Conservation (phyloP, 2,797 vertebrate genomes). For the Darevskia nairensis region DNA sequence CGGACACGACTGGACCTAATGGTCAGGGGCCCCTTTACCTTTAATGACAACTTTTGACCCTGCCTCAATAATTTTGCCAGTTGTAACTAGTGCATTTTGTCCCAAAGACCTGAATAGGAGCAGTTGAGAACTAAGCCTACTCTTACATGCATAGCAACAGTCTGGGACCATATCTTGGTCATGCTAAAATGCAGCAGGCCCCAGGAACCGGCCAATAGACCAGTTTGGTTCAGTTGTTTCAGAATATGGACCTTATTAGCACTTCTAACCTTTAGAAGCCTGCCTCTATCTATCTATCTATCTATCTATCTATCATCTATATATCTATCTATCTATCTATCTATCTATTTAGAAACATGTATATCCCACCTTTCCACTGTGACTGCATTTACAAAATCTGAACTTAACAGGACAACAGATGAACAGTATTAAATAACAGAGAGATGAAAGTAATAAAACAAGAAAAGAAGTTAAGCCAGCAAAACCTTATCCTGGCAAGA, state of each 20-base stretch:
- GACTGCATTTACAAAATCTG: neutral
- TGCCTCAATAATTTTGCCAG: neutral
- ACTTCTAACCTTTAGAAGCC: neutral
- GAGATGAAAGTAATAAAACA: neutral
- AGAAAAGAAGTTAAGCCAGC: neutral
- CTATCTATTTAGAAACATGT: neutral
- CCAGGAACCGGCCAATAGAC: neutral
- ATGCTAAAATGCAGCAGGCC: neutral
- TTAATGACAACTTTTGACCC: neutral
- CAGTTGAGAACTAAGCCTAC: neutral
- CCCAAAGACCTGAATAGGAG: neutral
- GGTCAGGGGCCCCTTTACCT: no score
- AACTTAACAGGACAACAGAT: neutral
- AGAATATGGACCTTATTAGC: neutral
- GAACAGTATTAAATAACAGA: neutral
- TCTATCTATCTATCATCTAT: neutral
- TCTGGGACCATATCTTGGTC: neutral
- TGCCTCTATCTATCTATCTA: neutral
- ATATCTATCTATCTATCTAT: no score
- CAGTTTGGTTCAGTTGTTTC: neutral
- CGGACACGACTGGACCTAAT: no score
- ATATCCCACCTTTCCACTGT: neutral
- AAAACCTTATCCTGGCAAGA: neutral
- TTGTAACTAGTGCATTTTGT: neutral
- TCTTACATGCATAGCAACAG: neutral